phyloP scores from a whole-genome alignment of 2,797 vertebrate genomes.

The Bucorvus abyssinicus region DNA sequence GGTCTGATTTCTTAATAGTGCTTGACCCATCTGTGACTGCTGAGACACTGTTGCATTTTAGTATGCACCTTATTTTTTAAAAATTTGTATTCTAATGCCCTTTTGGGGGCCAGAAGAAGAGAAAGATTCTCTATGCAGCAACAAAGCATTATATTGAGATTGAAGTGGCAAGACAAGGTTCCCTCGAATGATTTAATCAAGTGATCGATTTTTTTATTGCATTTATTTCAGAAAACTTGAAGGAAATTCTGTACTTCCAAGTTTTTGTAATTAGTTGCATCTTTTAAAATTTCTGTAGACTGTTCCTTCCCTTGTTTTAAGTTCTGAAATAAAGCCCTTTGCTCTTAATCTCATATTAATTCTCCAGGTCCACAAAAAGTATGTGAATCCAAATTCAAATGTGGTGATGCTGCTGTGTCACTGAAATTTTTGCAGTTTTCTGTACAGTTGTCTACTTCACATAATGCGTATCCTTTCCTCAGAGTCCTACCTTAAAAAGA shows the following conservation, averaged over 20 bases:
- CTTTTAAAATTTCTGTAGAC: neutral
- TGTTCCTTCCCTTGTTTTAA: neutral
- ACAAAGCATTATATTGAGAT: neutral
- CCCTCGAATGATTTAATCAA: neutral
- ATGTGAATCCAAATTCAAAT: neutral
- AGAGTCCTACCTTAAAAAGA: neutral
- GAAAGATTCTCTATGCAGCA: neutral
- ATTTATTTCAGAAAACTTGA: neutral
- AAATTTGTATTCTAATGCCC: neutral
- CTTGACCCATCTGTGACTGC: neutral
- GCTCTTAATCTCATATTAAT: neutral
- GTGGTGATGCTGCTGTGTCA: neutral
- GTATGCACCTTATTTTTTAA: neutral
- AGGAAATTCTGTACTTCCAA: neutral
- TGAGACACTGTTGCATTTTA: neutral
- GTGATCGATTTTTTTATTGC: neutral
- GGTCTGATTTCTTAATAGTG: neutral
- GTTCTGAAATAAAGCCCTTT: neutral
- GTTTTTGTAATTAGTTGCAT: neutral
- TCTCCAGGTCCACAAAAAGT: neutral
- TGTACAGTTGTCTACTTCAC: neutral
- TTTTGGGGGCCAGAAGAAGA: neutral
- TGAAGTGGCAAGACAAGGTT: neutral
- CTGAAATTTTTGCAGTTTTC: neutral
- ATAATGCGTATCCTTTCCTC: fast-evolving